Evolutionary conservation across 1,140 invertebrate species (phyloP), one percentile per base, ranked within the genome.

Genomic region (Drosophila mojavensis): DNA sequence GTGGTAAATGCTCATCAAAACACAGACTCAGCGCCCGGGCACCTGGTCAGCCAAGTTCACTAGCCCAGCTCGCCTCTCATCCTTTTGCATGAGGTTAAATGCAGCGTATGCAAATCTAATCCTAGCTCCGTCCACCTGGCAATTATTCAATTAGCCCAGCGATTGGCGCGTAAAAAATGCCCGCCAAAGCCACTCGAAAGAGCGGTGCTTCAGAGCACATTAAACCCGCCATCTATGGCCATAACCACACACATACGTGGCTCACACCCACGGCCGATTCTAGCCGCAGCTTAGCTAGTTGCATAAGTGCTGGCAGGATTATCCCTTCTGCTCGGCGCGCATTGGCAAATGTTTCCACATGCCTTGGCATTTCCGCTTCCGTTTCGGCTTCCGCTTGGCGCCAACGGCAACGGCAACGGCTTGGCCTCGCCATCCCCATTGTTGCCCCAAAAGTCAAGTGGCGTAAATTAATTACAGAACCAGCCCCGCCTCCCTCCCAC

Each of bases 321-420:
- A 80, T 84, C 66, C 73, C 61, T 66, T 68, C 60, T 70, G 64
- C 28, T 60, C 60, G 61, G 26, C 61, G 54, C 45, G 63, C 80
- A 84, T 84, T 83, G 81, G 81, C 77, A 80, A 84, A 84, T 84
- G 81, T 84, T 84, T 84, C 81, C 81, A 84, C 81, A 84, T 84
- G 81, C 77, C 70, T 74, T 85, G 81, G 78, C 77, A 83, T 75
- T 71, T 71, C 67, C 73, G 56, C 73, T 63, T 81, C 79, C 79
- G 79, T 72, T 73, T 75, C 68, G 67, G 36, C 7, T 58, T 47
- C 67, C 63, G 59, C 59, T 58, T 69, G 51, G 65, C 59, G 65
- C 71, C 50, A 74, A 56, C 36, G 30, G 10, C 36, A 24, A 24
- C 20, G 20, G 20, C 20, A 24, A 24, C 36, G 30, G 10, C 36